Evolutionary conservation across 37 sponge, comb jelly and placozoan species (phyloP).

Genomic region (Spongilla lacustris): DNA sequence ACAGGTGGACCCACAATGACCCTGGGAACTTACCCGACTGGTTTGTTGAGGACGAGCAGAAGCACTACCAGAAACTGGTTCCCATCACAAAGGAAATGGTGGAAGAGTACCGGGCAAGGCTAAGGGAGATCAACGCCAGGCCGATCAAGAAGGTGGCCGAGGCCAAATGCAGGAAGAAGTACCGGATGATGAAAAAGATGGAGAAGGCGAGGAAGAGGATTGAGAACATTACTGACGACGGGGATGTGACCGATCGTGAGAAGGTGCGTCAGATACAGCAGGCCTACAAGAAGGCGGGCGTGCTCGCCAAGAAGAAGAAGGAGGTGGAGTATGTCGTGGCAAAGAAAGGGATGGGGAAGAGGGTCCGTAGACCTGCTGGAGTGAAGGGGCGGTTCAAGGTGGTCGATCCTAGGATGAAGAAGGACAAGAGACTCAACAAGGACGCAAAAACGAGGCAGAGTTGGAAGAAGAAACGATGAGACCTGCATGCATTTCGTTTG

Average conservation of each 20-base stretch:
- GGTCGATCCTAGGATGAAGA: constrained; percentile 98
- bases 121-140: constrained; percentile 89
- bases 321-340: constrained; percentile 94
- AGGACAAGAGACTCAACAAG: constrained; percentile 69
- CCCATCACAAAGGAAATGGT: constrained; percentile 96
- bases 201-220: constrained; percentile 65
- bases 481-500: too few species aligned
- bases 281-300: constrained; percentile 80
- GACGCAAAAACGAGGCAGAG: background rate
- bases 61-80: constrained; percentile 77
- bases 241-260: constrained; percentile 72
- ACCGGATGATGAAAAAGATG: constrained; percentile 44
- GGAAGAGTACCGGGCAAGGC: constrained; percentile 68
- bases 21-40: constrained; percentile 88
- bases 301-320: constrained; percentile 55
- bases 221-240: constrained; percentile 63
- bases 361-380: constrained; percentile 78
- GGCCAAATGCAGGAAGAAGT: constrained; percentile 92
- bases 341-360: constrained; percentile 79
- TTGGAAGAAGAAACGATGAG: background rate
- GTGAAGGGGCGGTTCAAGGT: constrained; percentile 91
- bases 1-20: constrained; percentile 88
- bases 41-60: constrained; percentile 90
- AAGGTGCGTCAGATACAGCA: constrained; percentile 84
- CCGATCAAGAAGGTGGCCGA: constrained; percentile 98